Conservation (phyloP, 2,113 vertebrate genomes). For the Platysternon megacephalum region DNA sequence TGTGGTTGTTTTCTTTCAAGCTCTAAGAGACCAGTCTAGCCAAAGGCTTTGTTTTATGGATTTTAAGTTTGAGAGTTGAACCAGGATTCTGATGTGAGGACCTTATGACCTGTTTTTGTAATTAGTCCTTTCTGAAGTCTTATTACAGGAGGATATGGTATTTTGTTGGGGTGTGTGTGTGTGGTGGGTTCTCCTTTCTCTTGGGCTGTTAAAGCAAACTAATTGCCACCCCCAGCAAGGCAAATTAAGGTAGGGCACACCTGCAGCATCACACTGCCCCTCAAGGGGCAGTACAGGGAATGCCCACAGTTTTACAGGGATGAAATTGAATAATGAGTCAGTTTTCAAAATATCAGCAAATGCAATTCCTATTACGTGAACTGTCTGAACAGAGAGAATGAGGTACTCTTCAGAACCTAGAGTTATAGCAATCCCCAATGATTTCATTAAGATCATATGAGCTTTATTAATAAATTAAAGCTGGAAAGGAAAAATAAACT, state of each 20-base stretch:
- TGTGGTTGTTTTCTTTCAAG: background rate
- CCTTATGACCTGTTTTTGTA: background rate
- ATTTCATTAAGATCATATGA: background rate
- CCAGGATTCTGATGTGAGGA: background rate
- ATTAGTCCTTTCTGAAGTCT: background rate
- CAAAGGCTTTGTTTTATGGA: background rate
- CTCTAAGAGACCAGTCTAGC: background rate
- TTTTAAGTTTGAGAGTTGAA: background rate
- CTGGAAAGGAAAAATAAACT: background rate
- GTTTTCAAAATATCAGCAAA: background rate
- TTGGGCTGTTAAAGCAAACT: background rate
- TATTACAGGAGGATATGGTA: background rate
- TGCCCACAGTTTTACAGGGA: background rate
- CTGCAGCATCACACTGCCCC: background rate
- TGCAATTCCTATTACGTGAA: background rate
- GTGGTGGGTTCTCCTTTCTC: background rate
- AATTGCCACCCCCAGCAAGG: background rate
- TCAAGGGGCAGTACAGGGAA: background rate
- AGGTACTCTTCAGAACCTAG: conserved; percentile 1
- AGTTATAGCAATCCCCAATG: background rate
- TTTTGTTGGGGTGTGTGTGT: background rate
- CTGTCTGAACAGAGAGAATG: background rate
- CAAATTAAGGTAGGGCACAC: background rate
- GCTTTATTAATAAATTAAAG: background rate
- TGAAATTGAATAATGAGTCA: background rate